These are phyloP conservation scores for Acrocephalus arundinaceus DNA, from an alignment of 2,113 vertebrate genomes.

Conservation along the genomic window DNA sequence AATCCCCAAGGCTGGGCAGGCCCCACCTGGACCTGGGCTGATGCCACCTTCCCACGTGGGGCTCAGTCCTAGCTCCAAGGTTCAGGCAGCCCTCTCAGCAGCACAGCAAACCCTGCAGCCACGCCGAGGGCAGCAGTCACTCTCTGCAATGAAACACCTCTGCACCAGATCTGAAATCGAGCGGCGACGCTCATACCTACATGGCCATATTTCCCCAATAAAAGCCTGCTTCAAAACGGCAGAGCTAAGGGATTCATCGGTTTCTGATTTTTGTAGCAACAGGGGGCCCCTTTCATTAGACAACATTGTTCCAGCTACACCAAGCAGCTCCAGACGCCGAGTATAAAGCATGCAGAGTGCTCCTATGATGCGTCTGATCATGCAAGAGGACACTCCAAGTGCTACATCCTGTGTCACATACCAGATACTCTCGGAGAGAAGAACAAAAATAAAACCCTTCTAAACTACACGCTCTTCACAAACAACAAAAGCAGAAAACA, in stretches of 20 bases:
- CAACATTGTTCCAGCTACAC: constrained; percentile 27
- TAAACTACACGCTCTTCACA: not conserved
- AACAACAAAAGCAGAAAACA: not conserved
- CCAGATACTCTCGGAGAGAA: constrained; percentile 6
- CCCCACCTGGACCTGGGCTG: not conserved
- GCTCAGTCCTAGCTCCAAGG: not conserved
- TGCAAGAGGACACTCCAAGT: constrained; percentile 10
- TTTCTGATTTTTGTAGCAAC: constrained; percentile 44
- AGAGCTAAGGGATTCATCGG: not conserved
- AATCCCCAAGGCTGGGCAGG: not conserved
- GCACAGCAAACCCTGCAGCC: not conserved
- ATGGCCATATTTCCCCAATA: not conserved
- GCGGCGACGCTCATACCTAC: not conserved
- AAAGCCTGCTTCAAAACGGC: not conserved
- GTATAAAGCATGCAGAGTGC: not conserved
- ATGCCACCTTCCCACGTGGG: rapidly evolving
- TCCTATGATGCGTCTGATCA: constrained; percentile 5
- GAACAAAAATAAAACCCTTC: not conserved
- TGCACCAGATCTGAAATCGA: not conserved
- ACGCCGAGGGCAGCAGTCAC: rapidly evolving
- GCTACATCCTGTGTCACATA: constrained; percentile 17
- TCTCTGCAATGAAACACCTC: not conserved
- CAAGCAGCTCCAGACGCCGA: not conserved
- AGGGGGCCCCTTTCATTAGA: constrained; percentile 27
- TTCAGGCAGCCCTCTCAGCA: not conserved